phyloP scores from a whole-genome alignment of 2,113 vertebrate genomes.

The Lophochroa leadbeateri region DNA sequence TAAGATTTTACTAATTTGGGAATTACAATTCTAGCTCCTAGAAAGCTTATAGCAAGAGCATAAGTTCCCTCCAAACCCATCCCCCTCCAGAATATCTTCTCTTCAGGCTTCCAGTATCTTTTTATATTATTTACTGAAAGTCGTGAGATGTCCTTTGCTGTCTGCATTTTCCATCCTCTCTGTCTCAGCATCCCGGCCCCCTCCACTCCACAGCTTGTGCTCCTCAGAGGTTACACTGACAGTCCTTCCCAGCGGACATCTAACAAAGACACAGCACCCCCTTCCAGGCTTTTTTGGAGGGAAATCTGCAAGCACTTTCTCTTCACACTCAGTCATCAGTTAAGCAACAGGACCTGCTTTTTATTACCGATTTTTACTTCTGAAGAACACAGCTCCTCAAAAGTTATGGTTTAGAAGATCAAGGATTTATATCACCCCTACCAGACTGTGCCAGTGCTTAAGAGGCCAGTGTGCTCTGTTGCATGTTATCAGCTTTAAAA shows the following conservation, averaged over 20 bases:
- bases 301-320: constrained; percentile 29
- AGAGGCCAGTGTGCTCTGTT: neutral
- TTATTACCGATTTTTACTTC: constrained; percentile 19
- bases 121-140: neutral
- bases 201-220: neutral
- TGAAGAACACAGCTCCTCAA: neutral
- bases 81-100: neutral
- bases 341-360: neutral
- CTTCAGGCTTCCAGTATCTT: neutral
- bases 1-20: neutral
- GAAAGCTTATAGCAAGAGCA: neutral
- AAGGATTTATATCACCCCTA: neutral
- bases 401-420: neutral
- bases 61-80: neutral
- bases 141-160: neutral
- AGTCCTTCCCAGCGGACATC: neutral
- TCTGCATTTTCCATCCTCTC: neutral
- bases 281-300: neutral
- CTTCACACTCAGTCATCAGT: neutral
- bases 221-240: neutral
- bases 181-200: neutral
- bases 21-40: neutral
- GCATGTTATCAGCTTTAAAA: neutral
- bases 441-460: neutral
- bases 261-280: neutral